These are phyloP conservation scores for Ceratitis capitata DNA, from an alignment of 1,140 invertebrate genomes.

Conservation along the genomic window DNA sequence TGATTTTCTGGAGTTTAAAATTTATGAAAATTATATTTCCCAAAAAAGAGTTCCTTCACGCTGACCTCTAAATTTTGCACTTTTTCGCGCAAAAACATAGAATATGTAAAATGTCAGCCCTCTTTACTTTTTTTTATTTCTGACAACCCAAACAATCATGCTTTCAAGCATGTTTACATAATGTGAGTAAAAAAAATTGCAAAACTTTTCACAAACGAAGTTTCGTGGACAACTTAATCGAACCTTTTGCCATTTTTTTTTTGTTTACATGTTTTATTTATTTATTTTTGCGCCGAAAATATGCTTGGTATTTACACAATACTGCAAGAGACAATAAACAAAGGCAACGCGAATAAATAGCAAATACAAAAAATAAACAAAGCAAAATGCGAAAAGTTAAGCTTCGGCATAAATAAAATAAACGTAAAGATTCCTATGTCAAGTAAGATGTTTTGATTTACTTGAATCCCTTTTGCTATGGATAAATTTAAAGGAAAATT, in stretches of 20 bases:
- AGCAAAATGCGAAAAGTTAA: neutral
- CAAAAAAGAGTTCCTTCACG: too few relatives aligned
- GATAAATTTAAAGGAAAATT: too few relatives aligned
- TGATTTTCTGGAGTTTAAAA: too few relatives aligned
- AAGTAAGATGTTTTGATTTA: too few relatives aligned
- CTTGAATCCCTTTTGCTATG: too few relatives aligned
- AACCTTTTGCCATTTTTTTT: neutral
- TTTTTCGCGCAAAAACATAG: neutral
- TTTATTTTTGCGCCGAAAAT: neutral
- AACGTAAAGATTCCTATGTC: neutral
- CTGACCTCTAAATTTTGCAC: too few relatives aligned
- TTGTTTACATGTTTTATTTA: neutral
- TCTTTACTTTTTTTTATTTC: too few relatives aligned
- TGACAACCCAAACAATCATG: neutral
- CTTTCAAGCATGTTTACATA: neutral
- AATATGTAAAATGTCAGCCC: neutral
- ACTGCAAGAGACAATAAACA: neutral
- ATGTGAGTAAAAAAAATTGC: neutral
- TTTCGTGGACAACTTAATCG: neutral
- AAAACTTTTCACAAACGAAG: neutral
- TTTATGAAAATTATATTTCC: too few relatives aligned
- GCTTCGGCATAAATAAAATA: neutral
- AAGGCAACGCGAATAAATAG: neutral
- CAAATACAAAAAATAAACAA: neutral
- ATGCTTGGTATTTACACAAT: neutral